Evolutionary conservation across 1,140 invertebrate species (phyloP).

Genomic region (Brachionus plicatilis): DNA sequence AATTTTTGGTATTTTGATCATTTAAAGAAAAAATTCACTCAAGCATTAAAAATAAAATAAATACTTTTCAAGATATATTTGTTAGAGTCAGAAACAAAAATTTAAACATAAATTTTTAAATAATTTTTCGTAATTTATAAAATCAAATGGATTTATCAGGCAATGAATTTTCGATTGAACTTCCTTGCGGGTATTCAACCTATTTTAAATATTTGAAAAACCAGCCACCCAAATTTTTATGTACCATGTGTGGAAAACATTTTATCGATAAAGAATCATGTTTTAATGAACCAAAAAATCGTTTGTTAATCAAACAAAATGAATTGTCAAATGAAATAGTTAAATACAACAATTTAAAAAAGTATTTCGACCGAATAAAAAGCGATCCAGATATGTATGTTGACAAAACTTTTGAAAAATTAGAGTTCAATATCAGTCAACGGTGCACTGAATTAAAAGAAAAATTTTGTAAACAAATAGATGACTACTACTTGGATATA

Average conservation of each 20-base stretch:
- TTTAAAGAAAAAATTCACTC: too few species aligned
- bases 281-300: neutral
- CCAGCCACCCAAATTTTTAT: neutral
- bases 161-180: neutral
- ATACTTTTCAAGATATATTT: too few species aligned
- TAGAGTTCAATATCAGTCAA: neutral
- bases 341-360: neutral
- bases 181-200: neutral
- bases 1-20: too few species aligned
- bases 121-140: neutral
- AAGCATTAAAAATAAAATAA: too few species aligned
- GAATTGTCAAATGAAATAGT: neutral
- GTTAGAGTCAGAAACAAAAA: too few species aligned
- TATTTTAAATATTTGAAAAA: neutral
- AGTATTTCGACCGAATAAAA: neutral
- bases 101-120: neutral
- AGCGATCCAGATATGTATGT: constrained; percentile 1
- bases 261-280: neutral
- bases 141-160: neutral
- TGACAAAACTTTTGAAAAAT: neutral
- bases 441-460: neutral
- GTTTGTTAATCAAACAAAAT: neutral
- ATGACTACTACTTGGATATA: neutral
- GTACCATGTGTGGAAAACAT: constrained; percentile 3
- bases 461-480: neutral